Conservation (phyloP, 2,113 vertebrate genomes). For the Ctenomys sociabilis region DNA sequence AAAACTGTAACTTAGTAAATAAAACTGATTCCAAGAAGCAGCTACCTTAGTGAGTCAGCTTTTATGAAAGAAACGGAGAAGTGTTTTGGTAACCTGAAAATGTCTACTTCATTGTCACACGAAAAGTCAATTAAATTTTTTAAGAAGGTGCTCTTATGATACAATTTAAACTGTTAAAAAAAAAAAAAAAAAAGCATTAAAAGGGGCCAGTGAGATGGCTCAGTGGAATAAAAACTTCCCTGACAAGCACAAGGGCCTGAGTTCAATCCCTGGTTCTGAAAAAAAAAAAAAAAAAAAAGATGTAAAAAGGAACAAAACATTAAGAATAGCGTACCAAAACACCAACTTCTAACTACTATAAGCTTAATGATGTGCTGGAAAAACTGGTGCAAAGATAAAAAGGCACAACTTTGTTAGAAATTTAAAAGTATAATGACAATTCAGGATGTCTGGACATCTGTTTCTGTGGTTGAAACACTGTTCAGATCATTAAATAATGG, state of each 20-base stretch:
- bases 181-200: no score
- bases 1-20: not conserved
- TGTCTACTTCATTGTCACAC: not conserved
- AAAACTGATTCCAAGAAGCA: not conserved
- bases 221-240: no score
- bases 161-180: slow-evolving; percentile 17
- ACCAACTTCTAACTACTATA: not conserved
- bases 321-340: not conserved
- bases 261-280: no score
- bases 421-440: not conserved
- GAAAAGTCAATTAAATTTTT: slow-evolving; percentile 8
- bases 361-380: not conserved
- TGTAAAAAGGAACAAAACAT: no score
- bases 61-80: slow-evolving; percentile 11
- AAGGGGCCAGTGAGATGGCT: no score
- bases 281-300: no score
- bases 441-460: not conserved
- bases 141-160: not conserved
- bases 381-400: not conserved
- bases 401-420: not conserved
- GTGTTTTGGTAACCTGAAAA: not conserved
- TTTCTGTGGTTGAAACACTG: not conserved
- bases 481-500: not conserved
- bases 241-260: no score
- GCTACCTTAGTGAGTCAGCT: slow-evolving; percentile 1